Evolutionary conservation across 2,888 invertebrate species (phyloP), one percentile per base, ranked within the genome.

Genomic region (Leistus spinibarbis): DNA sequence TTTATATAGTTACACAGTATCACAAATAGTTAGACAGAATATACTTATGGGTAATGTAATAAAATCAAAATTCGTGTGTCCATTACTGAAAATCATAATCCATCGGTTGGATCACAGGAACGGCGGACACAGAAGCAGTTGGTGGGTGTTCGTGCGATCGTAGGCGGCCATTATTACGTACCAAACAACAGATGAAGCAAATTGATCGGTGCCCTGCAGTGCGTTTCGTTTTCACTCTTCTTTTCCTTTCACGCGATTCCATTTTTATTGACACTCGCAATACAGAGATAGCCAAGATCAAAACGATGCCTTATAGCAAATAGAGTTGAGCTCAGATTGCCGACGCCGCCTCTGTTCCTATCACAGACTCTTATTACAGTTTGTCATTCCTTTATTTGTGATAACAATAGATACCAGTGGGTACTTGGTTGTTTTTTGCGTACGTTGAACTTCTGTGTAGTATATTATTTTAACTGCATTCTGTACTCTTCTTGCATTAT

Each of bases 1-100:
- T 70, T 63, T 70, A 70, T 24, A 71, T 63, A 54, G 13, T 53
- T 23, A 71, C 16, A 16, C 24, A 7, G 22, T 63, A 63, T 54
- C 54, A 23, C 71, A 54, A 54, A 23, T 71, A 54, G 53, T 17
- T 60, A 19, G 27, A 70, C 53, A 20, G 60, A 40, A 67, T 67
- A 16, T 67, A 40, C 9, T 1, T 9, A 7, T 54, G 9, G 64
- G 2, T 22, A 40, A 10, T 40, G 5, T 40, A 40, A 40, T 40
- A n/a, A n/a, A n/a, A n/a, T n/a, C n/a, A n/a, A n/a, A n/a, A n/a
- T n/a, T n/a, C n/a, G n/a, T n/a, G n/a, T n/a, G n/a, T 40, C 40
- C 13, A 40, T 40, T 40, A 10, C 40, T n/a, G 40, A 40, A 40
- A 40, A 40, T 40, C 40, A 40, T 40, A 40, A n/a, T 40, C 40